Evolutionary conservation across 1,140 invertebrate species (phyloP).

Genomic region (Apis florea): DNA sequence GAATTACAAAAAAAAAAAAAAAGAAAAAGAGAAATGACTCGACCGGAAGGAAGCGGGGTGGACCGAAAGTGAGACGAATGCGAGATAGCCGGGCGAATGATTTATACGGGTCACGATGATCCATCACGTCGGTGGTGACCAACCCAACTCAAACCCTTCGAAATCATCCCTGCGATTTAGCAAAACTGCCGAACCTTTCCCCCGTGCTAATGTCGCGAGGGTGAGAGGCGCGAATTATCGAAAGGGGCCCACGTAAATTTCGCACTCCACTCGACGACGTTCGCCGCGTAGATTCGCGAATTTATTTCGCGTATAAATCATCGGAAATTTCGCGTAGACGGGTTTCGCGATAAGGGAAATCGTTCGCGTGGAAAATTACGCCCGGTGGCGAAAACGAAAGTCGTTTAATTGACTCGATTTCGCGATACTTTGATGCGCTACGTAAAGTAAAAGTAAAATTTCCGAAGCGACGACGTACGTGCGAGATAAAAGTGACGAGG

Average conservation of each 20-base stretch:
- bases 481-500: not conserved
- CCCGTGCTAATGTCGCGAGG: constrained; percentile 31
- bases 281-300: not conserved
- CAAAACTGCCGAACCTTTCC: constrained; percentile 36
- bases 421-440: no score
- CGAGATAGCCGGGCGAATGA: constrained; percentile 38
- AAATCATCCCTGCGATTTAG: constrained; percentile 51
- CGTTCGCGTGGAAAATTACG: constrained; percentile 1
- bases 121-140: constrained; percentile 43
- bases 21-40: not conserved
- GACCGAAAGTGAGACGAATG: constrained; percentile 15
- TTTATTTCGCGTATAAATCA: constrained; percentile 31
- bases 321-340: not conserved
- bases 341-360: not conserved
- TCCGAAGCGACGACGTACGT: not conserved
- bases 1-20: no score
- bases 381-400: not conserved
- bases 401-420: not conserved
- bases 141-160: not conserved
- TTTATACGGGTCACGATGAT: constrained; percentile 52
- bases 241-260: constrained; percentile 23
- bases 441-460: not conserved
- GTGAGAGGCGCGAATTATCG: constrained; percentile 11
- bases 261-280: not conserved
- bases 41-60: not conserved